A percentile compares a stretch with the other conserved stretches of the same genome.
Conservation (phyloP, 1,140 invertebrate genomes). For the Drepana arcuata region DNA sequence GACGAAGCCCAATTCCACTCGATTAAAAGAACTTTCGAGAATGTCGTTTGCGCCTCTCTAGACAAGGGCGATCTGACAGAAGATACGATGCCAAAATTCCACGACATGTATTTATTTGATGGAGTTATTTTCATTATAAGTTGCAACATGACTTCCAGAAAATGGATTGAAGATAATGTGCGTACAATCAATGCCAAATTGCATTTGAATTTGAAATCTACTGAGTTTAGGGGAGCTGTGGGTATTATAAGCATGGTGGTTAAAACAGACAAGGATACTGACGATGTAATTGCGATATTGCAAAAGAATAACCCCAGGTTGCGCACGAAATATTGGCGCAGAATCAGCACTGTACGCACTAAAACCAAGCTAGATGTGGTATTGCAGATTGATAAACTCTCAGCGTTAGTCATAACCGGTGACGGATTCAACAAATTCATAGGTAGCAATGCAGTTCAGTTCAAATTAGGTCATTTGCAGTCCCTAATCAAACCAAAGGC, state of each 20-base stretch:
- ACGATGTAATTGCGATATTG: conserved; percentile 38
- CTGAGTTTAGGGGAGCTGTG: conserved; percentile 51
- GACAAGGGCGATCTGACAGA: conserved; percentile 14
- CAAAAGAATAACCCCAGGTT: conserved; percentile 52
- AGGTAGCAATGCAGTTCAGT: conserved; percentile 24
- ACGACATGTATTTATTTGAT: conserved; percentile 55
- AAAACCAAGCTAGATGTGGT: conserved; percentile 40
- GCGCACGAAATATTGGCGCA: conserved; percentile 53
- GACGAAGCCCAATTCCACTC: conserved; percentile 36
- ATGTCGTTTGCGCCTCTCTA: conserved; percentile 25
- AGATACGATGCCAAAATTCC: conserved; percentile 32
- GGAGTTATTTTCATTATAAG: conserved; percentile 61
- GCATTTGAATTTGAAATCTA: conserved; percentile 33
- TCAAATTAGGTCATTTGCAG: conserved; percentile 47
- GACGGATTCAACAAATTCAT: conserved; percentile 34
- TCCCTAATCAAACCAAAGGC: conserved; percentile 33
- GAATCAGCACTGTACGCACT: conserved; percentile 36
- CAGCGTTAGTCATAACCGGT: conserved; percentile 42
- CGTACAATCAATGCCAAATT: conserved; percentile 24
- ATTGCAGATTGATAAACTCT: conserved; percentile 54
- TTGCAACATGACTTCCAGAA: conserved; percentile 25
- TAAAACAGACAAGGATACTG: conserved; percentile 28
- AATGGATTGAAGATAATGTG: conserved; percentile 38
- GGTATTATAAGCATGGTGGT: conserved; percentile 51
- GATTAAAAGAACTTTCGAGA: conserved; percentile 39